Base-by-base conservation (phyloP, 2,797 vertebrate genomes). In the Melanotaenia trifasciata region DNA sequence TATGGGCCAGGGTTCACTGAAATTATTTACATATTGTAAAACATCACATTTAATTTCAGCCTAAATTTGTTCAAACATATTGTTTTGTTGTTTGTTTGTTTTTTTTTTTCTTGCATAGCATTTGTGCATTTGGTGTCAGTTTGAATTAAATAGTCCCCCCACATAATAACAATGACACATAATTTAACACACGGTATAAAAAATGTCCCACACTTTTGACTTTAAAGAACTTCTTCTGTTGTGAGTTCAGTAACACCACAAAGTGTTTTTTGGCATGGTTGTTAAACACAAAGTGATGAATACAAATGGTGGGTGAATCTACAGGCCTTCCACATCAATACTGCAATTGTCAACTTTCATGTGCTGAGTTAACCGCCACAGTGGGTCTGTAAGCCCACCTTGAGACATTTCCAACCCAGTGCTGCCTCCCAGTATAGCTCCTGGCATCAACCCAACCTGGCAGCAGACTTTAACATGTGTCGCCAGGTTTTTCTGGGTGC, bases 401-500 rank as follows among this genome's bases (percentile, higher is more conserved):
- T 86, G 86, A 74, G 86, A 82, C 64, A 86, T 69, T 68, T 85
- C 90, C 82, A 86, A 67, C 35, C 77, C 80, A 3, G 50, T 20
- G 70, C 78, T 63, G 79, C 89, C 79, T 56, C 83, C 65, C 63
- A 87, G 82, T 70, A 78, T 33, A 24, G 58, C 64, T 65, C 77
- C 83, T 78, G 80, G 87, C 80, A 72, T 38, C 11, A 88, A 74
- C 64, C 86, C 85, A 79, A 91, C 70, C 85, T 94, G 92, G 89
- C 87, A 94, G 88, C 94, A 95, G 57, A 89, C 88, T 86, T 93
- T 94, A 76, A 88, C 67, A 32, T 96, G 96, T 30, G 92, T 93
- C 1, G 93, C 78, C 83, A 96, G 94, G 87, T 93, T 96, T 86
- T 96, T 96, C 85, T 87, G 93, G 1, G 94, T 93, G 65, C 93